Evolutionary conservation across 1,140 invertebrate species (phyloP), one percentile per base, ranked within the genome.

Genomic region (Zaprionus lachaisei): DNA sequence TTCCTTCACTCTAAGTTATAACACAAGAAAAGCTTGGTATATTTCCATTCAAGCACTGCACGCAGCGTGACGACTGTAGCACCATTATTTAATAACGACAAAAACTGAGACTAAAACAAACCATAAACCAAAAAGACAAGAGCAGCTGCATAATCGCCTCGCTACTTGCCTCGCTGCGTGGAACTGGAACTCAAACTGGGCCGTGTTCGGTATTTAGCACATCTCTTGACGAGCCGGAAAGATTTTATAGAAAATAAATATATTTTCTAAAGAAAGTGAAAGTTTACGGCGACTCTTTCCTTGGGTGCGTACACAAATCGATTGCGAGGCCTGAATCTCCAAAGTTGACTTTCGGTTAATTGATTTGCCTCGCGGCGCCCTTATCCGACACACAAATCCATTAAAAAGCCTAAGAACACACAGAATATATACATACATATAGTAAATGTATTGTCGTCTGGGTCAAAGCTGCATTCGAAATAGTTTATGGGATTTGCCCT

Each of bases 221-320:
- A 89, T 83, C 65, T 72, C 69, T 72, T 76, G 67, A 58, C 22
- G 5, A 22, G 54, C 38, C 26, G 14, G 9, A 67, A 58, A 58
- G 66, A 69, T 64, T 81, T 86, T 64, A 65, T 44, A 65, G 67
- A 83, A 72, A 72, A 82, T 73, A 67, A 72, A 84, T 69, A 80
- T 64, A 90, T 72, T 89, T 81, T 84, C 81, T 81, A 84, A 90
- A 89, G 84, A 89, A 89, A 89, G 84, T 89, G 84, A 89, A 89
- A 89, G 84, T 86, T 86, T 77, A 47, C 7, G 7, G 1, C 0
- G 41, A n/a, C 41, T 47, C 4, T n/a, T 71, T 72, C 72, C 65
- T 66, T 65, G 58, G 72, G 66, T 24, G 66, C 67, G 58, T 55
- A 26, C 51, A 66, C 41, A 38, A 15, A 49, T 60, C 31, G 44